Conservation (phyloP, 2,797 vertebrate genomes). For the Acanthurus leucopareius region DNA sequence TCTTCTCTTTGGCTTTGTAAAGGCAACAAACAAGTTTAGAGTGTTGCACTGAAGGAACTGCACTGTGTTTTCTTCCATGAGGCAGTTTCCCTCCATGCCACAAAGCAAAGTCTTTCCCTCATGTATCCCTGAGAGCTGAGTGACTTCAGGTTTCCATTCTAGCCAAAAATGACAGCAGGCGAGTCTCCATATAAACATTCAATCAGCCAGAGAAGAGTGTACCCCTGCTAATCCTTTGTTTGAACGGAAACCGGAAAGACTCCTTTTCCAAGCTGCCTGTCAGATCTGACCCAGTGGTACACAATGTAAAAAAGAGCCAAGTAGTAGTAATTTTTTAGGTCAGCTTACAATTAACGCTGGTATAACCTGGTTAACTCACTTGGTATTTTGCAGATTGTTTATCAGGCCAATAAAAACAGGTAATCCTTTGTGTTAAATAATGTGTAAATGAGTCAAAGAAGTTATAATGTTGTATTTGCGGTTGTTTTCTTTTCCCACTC, state of each 20-base stretch:
- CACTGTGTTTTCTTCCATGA: neutral
- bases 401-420: neutral
- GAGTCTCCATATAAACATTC: neutral
- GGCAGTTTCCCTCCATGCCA: neutral
- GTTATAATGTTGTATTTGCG: neutral
- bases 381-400: neutral
- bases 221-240: neutral
- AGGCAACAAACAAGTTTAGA: neutral
- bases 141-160: neutral
- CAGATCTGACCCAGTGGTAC: neutral
- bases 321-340: neutral
- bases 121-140: neutral
- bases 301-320: neutral
- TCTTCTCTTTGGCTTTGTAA: neutral
- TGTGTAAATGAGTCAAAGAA: neutral
- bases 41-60: neutral
- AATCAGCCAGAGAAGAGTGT: neutral
- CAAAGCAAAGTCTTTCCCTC: neutral
- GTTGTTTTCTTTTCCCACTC: too few species aligned
- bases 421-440: neutral
- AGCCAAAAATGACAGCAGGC: conserved; percentile 10
- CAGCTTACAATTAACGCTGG: neutral
- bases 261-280: neutral
- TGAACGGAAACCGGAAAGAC: neutral
- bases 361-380: too few species aligned